Base-by-base conservation (phyloP, 2,797 vertebrate species). In the Tadarida brasiliensis region DNA sequence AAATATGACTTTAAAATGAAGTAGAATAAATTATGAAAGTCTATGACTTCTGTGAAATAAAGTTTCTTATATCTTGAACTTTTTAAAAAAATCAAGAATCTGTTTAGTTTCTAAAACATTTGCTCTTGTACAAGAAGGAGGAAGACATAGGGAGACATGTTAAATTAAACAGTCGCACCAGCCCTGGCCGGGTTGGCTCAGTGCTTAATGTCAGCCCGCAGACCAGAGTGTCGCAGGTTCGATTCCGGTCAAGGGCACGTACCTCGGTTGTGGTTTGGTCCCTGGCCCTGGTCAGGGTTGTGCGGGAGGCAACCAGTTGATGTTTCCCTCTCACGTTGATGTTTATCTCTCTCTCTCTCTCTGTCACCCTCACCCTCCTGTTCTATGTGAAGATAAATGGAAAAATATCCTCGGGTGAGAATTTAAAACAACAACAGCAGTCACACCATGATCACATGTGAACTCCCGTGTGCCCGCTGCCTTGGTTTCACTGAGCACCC, bases 1-100 rank as follows among this genome's bases (percentile, higher is more conserved):
- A 70, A 94, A 28, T 57, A 70, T 56, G 19, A 63, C 47, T 88
- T 78, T 68, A 80, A 88, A 63, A 81, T 61, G 68, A 81, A 88
- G 39, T 49, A 71, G 33, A 91, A 47, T 87, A 93, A 87, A 54
- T 22, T 49, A 39, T 57, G 28, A 51, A 33, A 90, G 61, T 73
- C 30, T 82, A 11, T 28, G 14, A 70, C 71, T n/a, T 77, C 63
- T 71, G 0, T 90, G 19, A 92, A 87, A 77, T 77, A 54, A 30
- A 26, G 70, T 76, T 68, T 61, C 54, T 85, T 81, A 47, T 26
- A 74, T 70, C 77, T 94, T 95, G 49, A 77, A 51, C 35, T 89
- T 49, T 63, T 59, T 22, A 74, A 47, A 33, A 78, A 82, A 59
- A 15, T 49, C 7, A 59, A 56, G 30, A 39, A 17, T 82, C 19